phyloP scores from a whole-genome alignment of 2,113 vertebrate species.

The Megalops atlanticus region DNA sequence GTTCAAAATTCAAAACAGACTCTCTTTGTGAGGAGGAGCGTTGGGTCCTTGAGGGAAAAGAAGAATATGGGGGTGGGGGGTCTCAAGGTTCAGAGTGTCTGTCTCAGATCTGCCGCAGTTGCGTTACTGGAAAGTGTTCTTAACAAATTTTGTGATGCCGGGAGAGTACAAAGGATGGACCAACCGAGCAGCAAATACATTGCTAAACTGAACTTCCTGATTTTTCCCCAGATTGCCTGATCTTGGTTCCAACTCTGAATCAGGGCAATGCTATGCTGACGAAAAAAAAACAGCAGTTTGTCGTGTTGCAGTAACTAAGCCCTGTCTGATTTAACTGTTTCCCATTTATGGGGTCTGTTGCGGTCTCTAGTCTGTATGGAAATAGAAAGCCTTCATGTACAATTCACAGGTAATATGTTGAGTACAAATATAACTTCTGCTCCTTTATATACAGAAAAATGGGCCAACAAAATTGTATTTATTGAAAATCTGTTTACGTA shows the following conservation, averaged over 20 bases:
- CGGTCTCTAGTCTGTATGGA: background rate
- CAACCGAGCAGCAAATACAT: conserved; percentile 34
- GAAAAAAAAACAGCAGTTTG: background rate
- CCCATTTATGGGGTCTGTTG: background rate
- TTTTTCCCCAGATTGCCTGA: conserved; percentile 19
- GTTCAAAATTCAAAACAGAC: conserved; percentile 72
- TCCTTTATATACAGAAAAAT: background rate
- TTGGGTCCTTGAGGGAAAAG: conserved; percentile 10
- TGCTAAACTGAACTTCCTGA: conserved; percentile 41
- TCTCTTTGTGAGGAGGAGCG: conserved; percentile 53
- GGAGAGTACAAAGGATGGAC: conserved; percentile 32
- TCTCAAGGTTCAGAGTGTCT: conserved; percentile 55
- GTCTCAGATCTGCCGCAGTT: conserved; percentile 48
- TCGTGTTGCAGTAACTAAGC: background rate
- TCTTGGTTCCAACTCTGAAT: conserved; percentile 20
- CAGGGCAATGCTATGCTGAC: conserved; percentile 12
- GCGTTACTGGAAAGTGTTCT: conserved; percentile 42
- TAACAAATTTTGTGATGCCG: conserved; percentile 48
- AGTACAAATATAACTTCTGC: background rate
- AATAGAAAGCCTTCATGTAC: background rate
- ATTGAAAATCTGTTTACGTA: background rate
- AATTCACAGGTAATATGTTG: background rate
- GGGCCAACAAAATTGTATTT: background rate
- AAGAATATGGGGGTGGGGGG: conserved; percentile 42
- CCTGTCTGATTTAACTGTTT: background rate